phyloP scores from a whole-genome alignment of 1,140 invertebrate genomes.

The Ceratitis capitata region DNA sequence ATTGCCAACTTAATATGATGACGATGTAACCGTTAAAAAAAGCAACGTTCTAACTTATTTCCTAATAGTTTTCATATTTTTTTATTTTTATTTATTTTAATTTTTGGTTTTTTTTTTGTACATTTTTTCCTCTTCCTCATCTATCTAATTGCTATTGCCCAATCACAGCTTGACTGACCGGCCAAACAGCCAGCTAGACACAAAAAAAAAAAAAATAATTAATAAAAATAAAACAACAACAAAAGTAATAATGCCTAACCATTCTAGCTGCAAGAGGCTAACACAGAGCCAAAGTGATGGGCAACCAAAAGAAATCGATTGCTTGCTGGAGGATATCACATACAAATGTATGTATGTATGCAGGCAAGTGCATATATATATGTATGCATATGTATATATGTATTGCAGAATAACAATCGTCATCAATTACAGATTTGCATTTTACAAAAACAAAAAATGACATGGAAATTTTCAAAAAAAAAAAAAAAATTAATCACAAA shows the following conservation, averaged over 20 bases:
- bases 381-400: not conserved
- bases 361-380: not conserved
- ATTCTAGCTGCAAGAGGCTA: not conserved
- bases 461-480: not conserved
- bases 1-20: too few relatives aligned
- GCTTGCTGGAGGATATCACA: too few relatives aligned
- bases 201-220: not conserved
- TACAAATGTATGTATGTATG: not conserved
- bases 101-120: not conserved
- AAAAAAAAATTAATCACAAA: not conserved
- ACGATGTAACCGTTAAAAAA: not conserved
- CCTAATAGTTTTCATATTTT: not conserved
- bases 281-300: not conserved
- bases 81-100: not conserved
- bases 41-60: not conserved
- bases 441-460: not conserved
- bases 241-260: too few relatives aligned
- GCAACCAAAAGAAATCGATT: not conserved
- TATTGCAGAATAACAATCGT: not conserved
- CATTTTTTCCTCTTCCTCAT: not conserved
- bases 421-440: not conserved
- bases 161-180: slow-evolving; percentile 55
- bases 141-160: not conserved
- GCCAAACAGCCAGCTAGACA: slow-evolving; percentile 48
- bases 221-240: too few relatives aligned